Conservation (phyloP, 2,797 vertebrate species). For the Myotis pilosus region DNA sequence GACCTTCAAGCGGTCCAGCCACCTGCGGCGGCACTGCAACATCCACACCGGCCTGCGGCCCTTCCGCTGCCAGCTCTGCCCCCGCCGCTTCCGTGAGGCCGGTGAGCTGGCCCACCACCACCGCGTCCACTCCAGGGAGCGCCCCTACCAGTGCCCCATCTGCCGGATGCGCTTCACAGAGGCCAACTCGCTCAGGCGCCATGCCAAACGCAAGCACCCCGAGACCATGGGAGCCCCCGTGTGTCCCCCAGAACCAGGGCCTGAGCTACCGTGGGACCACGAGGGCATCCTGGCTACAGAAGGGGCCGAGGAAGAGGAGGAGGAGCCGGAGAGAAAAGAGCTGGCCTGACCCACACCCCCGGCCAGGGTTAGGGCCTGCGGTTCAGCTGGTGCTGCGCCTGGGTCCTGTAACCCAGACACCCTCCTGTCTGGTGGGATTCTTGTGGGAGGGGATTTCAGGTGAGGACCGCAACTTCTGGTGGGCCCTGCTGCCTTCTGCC, state of each 20-base stretch:
- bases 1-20: slow-evolving; percentile 94
- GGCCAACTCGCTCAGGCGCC: slow-evolving; percentile 92
- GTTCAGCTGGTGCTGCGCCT: background rate
- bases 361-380: background rate
- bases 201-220: slow-evolving; percentile 91
- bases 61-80: slow-evolving; percentile 91
- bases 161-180: slow-evolving; percentile 93
- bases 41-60: slow-evolving; percentile 94
- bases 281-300: slow-evolving; percentile 39
- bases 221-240: slow-evolving; percentile 57
- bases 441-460: background rate
- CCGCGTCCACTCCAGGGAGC: slow-evolving; percentile 93
- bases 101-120: slow-evolving; percentile 94
- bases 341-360: background rate
- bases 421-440: background rate
- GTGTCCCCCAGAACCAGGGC: slow-evolving; percentile 34
- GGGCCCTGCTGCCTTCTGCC: background rate
- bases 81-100: slow-evolving; percentile 92
- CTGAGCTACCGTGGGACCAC: slow-evolving; percentile 60
- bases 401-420: background rate
- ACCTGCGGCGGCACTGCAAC: slow-evolving; percentile 93
- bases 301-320: background rate
- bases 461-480: background rate
- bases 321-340: background rate
- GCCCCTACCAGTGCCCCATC: slow-evolving; percentile 92